phyloP scores from a whole-genome alignment of 2,113 vertebrate genomes.

The Cacatua alba region DNA sequence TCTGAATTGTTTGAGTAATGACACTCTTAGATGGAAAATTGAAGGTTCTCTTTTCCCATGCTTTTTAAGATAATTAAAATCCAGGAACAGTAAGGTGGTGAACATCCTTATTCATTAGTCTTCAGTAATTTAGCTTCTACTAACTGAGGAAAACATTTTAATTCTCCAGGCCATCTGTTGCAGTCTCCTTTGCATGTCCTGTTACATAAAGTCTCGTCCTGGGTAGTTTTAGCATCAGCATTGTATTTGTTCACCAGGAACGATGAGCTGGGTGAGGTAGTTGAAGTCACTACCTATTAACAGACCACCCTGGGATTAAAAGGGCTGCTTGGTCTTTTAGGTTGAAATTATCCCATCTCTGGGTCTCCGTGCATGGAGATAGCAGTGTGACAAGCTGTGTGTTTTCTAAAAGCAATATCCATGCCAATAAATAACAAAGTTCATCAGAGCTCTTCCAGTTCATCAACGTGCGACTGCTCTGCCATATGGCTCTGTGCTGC shows the following conservation, averaged over 20 bases:
- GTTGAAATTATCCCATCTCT: background rate
- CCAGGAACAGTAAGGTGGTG: constrained; percentile 50
- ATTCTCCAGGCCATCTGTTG: constrained; percentile 71
- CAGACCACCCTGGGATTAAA: background rate
- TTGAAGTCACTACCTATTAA: background rate
- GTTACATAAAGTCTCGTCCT: constrained; percentile 40
- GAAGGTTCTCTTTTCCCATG: constrained; percentile 55
- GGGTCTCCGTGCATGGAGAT: fast-evolving
- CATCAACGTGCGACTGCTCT: background rate
- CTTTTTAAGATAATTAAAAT: constrained; percentile 70
- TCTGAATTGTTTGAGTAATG: constrained; percentile 66
- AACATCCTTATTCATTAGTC: constrained; percentile 67
- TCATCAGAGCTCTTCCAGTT: constrained; percentile 33
- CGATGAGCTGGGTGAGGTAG: background rate
- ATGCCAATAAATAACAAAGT: constrained; percentile 59
- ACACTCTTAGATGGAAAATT: constrained; percentile 63
- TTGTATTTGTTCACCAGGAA: background rate
- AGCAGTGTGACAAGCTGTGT: background rate
- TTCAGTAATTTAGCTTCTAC: constrained; percentile 67
- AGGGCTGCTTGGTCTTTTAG: background rate
- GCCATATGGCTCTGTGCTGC: constrained; percentile 25
- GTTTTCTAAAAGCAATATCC: background rate
- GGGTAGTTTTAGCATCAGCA: background rate
- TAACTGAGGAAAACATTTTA: constrained; percentile 61
- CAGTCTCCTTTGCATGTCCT: background rate